Evolutionary conservation across 2,113 vertebrate genomes (phyloP), one percentile per base, ranked within the genome.

Genomic region (Hippocampus abdominalis): DNA sequence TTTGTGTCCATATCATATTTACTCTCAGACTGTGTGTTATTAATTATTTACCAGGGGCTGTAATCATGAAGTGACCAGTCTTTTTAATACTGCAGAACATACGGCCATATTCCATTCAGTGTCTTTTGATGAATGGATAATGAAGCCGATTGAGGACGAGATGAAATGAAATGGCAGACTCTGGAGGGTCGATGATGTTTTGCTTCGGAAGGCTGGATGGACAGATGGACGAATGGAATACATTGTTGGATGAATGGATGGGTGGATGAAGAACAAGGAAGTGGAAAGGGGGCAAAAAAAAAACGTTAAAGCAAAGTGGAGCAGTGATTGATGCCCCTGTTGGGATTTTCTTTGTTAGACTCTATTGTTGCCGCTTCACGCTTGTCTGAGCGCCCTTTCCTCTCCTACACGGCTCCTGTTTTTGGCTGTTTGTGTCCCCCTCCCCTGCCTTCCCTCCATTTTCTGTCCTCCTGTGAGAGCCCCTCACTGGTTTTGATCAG

Each of bases 281-380:
- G 81, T 81, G 74, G 81, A 63, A 51, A 36, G 40, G 53, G 72
- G 69, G 20, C 1, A 1, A 11, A 21, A 27, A 49, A 49, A 66
- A 10, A 4, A 15, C 13, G 8, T 20, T 18, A 54, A 56, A 49
- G 53, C 16, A 51, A 53, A 80, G 66, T 74, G 72, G 75, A 68
- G 75, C 77, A 74, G 72, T 80, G 86, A 86, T 82, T 84, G 86
- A 88, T 84, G 81, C 60, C 68, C 81, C 80, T 64, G 39, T 75
- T 79, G 81, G 82, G 81, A 62, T 78, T 84, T 79, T 85, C 86
- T 86, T 89, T 89, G 87, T 89, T 86, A 80, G 84, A 66, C 74
- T 77, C 83, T 75, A 85, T 84, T 80, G 84, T 87, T 81, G 81
- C 48, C 54, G 72, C 81, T 77, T 87, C 80, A 83, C 71, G 85